Evolutionary conservation across 2,888 invertebrate species (phyloP).

Genomic region (Ectropis crepuscularia): DNA sequence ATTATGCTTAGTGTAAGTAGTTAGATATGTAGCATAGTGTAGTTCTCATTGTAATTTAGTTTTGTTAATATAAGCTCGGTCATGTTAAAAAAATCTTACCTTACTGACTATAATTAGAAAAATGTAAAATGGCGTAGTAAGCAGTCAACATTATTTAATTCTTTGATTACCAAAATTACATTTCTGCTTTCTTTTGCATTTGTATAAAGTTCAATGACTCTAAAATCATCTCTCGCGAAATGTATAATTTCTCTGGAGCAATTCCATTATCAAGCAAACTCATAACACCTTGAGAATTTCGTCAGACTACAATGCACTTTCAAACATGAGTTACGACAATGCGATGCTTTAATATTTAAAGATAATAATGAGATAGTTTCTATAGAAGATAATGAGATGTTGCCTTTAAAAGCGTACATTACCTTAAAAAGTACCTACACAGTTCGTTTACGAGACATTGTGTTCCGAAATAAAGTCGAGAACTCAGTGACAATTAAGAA

Average conservation of each 20-base stretch:
- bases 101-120: too few species aligned
- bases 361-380: conserved; percentile 32
- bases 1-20: too few species aligned
- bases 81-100: too few species aligned
- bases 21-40: too few species aligned
- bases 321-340: conserved; percentile 21
- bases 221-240: conserved; percentile 14
- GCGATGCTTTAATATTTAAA: conserved; percentile 14
- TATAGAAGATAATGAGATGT: conserved; percentile 14
- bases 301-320: conserved; percentile 20
- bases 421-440: conserved; percentile 10
- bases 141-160: not conserved
- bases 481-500: conserved; percentile 1
- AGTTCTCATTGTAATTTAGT: too few species aligned
- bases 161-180: not conserved
- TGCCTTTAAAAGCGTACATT: conserved; percentile 18
- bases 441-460: conserved; percentile 25
- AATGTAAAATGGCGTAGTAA: too few species aligned
- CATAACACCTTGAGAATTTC: conserved; percentile 32
- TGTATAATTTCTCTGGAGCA: conserved; percentile 27
- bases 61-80: too few species aligned
- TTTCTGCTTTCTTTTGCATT: conserved; percentile 7
- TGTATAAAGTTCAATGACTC: conserved; percentile 14
- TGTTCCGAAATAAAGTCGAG: conserved; percentile 12
- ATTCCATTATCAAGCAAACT: conserved; percentile 22